These are phyloP conservation scores for Pedicia rivosa DNA, from an alignment of 2,888 invertebrate species.

Conservation along the genomic window DNA sequence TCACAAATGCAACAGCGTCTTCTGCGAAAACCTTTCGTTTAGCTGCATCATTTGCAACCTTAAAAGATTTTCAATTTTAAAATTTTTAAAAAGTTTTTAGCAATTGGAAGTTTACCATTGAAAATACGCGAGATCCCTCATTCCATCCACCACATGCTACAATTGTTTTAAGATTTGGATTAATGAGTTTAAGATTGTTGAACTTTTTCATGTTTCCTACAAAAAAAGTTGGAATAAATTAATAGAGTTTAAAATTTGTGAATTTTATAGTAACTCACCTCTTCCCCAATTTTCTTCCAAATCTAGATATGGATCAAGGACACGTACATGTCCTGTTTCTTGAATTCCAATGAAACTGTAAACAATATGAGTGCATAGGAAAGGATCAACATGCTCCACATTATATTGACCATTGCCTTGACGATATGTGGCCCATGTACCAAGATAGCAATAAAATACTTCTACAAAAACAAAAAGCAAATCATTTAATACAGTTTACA, in stretches of 20 bases:
- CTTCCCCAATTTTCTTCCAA: constrained; percentile 42
- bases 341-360: constrained; percentile 57
- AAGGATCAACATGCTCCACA: constrained; percentile 46
- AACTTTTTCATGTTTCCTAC: constrained; percentile 28
- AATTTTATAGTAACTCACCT: too few species aligned
- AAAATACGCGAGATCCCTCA: constrained; percentile 35
- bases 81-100: too few species aligned
- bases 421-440: constrained; percentile 61
- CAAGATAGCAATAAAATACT: constrained; percentile 55
- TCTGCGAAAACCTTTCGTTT: constrained; percentile 20
- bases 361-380: constrained; percentile 56
- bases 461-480: constrained; percentile 30
- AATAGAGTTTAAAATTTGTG: too few species aligned
- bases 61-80: too few species aligned
- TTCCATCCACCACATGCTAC: constrained; percentile 33
- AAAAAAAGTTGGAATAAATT: too few species aligned
- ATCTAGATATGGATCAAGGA: constrained; percentile 46
- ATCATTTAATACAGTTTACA: too few species aligned
- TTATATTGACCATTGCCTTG: constrained; percentile 44
- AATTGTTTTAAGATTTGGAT: constrained; percentile 27
- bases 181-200: constrained; percentile 25
- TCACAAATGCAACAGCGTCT: constrained; percentile 20
- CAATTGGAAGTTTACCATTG: too few species aligned
- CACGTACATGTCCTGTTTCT: constrained; percentile 32
- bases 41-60: constrained; percentile 24